Percentiles rank a stretch among this genome's conserved stretches.
Evolutionary conservation across 2,797 vertebrate genomes (phyloP).

Genomic region (Mionectes olivaceus): DNA sequence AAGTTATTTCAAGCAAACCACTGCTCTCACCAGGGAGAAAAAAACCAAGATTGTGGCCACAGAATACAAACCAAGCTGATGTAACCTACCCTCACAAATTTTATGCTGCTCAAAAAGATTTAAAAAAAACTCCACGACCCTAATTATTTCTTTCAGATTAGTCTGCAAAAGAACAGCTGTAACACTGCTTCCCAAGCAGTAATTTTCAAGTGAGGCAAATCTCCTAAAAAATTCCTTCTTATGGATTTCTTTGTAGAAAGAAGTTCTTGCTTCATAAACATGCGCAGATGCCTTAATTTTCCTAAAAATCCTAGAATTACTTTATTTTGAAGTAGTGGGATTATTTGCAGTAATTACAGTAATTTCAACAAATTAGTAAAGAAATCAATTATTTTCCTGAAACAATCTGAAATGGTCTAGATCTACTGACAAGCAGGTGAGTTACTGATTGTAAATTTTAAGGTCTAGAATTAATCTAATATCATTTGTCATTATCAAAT

Average conservation of each 20-base stretch:
- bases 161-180: neutral
- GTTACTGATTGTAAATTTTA: neutral
- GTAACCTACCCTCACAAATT: neutral
- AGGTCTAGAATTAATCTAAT: neutral
- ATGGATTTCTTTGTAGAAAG: fast-evolving
- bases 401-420: neutral
- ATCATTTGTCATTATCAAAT: neutral
- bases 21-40: neutral
- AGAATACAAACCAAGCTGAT: neutral
- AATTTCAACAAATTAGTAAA: neutral
- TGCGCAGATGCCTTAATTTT: neutral
- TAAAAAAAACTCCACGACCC: fast-evolving
- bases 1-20: neutral
- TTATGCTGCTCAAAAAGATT: neutral
- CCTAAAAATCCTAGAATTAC: neutral
- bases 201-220: neutral
- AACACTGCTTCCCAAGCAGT: neutral
- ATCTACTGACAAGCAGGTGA: neutral
- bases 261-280: neutral
- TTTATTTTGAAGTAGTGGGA: neutral
- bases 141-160: neutral
- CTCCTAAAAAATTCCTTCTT: neutral
- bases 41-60: neutral
- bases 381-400: neutral
- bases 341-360: neutral